Base-by-base conservation (phyloP, 2,888 invertebrate species). In the Herminia tarsipennalis region DNA sequence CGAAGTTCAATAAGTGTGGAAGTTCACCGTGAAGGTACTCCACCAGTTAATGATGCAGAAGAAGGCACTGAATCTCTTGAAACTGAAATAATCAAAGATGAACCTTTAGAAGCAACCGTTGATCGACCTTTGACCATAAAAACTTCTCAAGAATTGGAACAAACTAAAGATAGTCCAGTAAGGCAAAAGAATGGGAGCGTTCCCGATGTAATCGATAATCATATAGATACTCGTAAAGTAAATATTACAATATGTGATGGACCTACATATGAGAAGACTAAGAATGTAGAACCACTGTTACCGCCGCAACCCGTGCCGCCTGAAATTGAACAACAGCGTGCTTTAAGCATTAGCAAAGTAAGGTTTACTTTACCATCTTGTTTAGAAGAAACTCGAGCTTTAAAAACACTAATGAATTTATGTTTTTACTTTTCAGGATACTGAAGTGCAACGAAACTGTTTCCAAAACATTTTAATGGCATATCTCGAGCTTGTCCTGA, bases 381-480 rank as follows among this genome's bases (percentile, higher is more conserved):
- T n/a, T n/a, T n/a, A n/a, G n/a, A n/a, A n/a, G n/a, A n/a, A n/a
- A n/a, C n/a, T n/a, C n/a, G n/a, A n/a, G n/a, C n/a, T n/a, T n/a
- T n/a, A n/a, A n/a, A n/a, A n/a, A n/a, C n/a, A n/a, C n/a, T n/a
- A n/a, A n/a, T n/a, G n/a, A n/a, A n/a, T n/a, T n/a, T n/a, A n/a
- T 10, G 2, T 32, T 6, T 40, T 50, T 40, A 32, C 68, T 76
- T 64, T 86, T 22, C 55, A 96, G 95, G 96, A 98, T 78, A 95
- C 95, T 39, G 98, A 98, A 73, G 96, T 97, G 10, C 96, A 96
- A 74, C 93, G 96, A 51, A 94, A 94, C 42, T 96, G 97, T 12
- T 94, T 97, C 89, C 95, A 96, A 17, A 97, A 98, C 81, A 94
- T 97, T 66, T 92, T 98, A 64, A 95, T 96, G 77, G 96, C 96